Base-by-base conservation (phyloP, 2,797 vertebrate genomes). In the Brotula barbata region DNA sequence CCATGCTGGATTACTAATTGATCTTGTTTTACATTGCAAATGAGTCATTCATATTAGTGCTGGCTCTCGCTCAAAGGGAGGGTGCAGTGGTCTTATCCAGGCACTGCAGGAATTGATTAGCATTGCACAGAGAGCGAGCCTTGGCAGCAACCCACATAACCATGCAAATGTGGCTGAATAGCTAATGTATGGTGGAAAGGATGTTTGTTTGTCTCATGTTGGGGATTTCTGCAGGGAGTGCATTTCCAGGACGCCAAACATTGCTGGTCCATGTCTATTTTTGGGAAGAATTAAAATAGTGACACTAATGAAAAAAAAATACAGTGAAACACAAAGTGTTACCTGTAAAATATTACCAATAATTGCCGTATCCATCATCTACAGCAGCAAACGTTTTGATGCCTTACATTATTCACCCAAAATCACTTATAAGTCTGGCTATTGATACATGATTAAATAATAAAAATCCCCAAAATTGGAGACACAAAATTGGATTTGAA, bases 11-110 rank as follows among this genome's bases (percentile, higher is more conserved):
- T 89, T 88, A 89, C 86, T 85, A 89, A 91, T 88, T 89, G 81
- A 89, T 88, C 83, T 83, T 86, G 90, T 91, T 90, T 88, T 90
- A 89, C 85, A 90, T 88, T 90, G 87, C 88, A 89, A 90, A 90
- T 88, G 87, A 89, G 81, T 86, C 87, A 86, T 89, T 87, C 83
- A 88, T 88, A 87, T 89, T 84, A 89, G 82, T 78, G 80, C 64
- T 91, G 89, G 89, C 89, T 64, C 39, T 5, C 42, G 61, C 77
- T 89, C 85, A 89, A 78, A 88, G 82, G 76, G 68, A 75, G 84
- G 80, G 58, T 62, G 74, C 79, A 68, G 44, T 61, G 71, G 77
- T 86, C 86, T 90, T 90, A 90, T 91, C 90, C 88, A 60, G 66
- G 58, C 70, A 62, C 82, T 85, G 80, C 90, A 90, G 87, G 81